Evolutionary conservation across 2,113 vertebrate species (phyloP), one percentile per base, ranked within the genome.

Genomic region (Phrynocephalus versicolor): DNA sequence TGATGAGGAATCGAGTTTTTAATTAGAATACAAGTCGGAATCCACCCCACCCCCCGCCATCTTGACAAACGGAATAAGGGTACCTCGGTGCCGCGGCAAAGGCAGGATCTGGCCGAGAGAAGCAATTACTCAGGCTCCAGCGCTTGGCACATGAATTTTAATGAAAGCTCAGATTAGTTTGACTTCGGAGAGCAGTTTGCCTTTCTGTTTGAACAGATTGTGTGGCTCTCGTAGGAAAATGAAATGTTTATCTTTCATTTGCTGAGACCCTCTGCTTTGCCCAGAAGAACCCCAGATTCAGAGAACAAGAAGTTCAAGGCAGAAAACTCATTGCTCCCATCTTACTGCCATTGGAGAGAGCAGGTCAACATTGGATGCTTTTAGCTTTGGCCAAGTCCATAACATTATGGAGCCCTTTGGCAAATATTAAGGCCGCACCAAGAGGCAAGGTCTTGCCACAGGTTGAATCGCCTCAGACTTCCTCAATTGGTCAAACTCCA

Each of bases 101-200:
- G 60, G 75, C 57, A 82, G 71, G 86, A 88, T 88, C 0, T 80
- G 82, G 83, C 64, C 2, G 1, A 18, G 83, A 88, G 85, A 85
- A 75, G 41, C 15, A 30, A 1, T 2, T 78, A 67, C 69, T 86
- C 80, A 2, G 12, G 1, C 51, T 0, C 0, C 18, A 25, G 74
- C 21, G 76, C 81, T 73, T 79, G 82, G 25, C 51, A 39, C 45
- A 19, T 16, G 85, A 87, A 91, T 92, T 92, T 93, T 91, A 94
- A 90, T 79, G 74, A 90, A 25, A 23, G 64, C 30, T 62, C 82
- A 82, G 84, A 84, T 85, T 75, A 90, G 81, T 81, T 91, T 30
- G 3, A 67, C 69, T 18, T 41, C 73, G 57, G 60, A 12, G 13
- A 84, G 80, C 30, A 16, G 18, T 62, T 80, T 79, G 77, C 21